A percentile compares a stretch with the other conserved stretches of the same genome.
These are phyloP conservation scores for Alligator sinensis DNA, from an alignment of 2,113 vertebrate genomes.

Conservation along the genomic window DNA sequence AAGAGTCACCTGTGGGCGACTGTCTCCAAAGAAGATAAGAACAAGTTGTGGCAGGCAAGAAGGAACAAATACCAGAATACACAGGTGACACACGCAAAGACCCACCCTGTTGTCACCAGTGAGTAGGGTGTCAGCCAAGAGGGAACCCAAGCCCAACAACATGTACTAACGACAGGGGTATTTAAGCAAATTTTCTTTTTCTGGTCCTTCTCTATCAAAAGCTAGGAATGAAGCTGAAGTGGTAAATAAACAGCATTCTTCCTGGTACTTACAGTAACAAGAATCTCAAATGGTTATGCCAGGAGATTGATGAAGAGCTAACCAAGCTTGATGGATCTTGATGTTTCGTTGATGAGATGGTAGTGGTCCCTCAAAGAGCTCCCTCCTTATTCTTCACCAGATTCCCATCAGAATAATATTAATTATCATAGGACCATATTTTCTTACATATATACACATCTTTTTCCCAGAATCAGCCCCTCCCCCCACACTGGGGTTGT, in stretches of 20 bases:
- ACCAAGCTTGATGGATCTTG: slow-evolving; percentile 35
- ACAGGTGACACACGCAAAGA: too few relatives aligned
- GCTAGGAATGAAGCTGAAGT: background rate
- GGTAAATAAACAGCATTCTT: background rate
- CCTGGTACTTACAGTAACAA: slow-evolving; percentile 10
- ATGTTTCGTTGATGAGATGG: slow-evolving; percentile 2
- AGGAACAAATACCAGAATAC: too few relatives aligned
- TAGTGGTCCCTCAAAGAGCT: slow-evolving; percentile 34
- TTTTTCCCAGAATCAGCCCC: too few relatives aligned
- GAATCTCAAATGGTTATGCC: slow-evolving; percentile 47
- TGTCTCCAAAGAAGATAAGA: too few relatives aligned
- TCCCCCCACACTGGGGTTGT: too few relatives aligned
- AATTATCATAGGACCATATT: background rate
- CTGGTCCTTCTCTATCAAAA: background rate
- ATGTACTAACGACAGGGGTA: background rate
- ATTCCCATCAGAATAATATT: background rate
- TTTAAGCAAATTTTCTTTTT: background rate
- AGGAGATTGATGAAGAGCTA: slow-evolving; percentile 47
- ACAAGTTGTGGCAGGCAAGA: too few relatives aligned
- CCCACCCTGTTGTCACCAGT: too few relatives aligned
- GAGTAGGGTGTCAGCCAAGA: too few relatives aligned
- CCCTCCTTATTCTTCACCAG: background rate
- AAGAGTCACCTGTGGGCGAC: too few relatives aligned
- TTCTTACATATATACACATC: too few relatives aligned
- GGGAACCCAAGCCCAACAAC: too few relatives aligned